These are phyloP conservation scores for Istiophorus platypterus DNA, from an alignment of 2,113 vertebrate species.

Conservation along the genomic window DNA sequence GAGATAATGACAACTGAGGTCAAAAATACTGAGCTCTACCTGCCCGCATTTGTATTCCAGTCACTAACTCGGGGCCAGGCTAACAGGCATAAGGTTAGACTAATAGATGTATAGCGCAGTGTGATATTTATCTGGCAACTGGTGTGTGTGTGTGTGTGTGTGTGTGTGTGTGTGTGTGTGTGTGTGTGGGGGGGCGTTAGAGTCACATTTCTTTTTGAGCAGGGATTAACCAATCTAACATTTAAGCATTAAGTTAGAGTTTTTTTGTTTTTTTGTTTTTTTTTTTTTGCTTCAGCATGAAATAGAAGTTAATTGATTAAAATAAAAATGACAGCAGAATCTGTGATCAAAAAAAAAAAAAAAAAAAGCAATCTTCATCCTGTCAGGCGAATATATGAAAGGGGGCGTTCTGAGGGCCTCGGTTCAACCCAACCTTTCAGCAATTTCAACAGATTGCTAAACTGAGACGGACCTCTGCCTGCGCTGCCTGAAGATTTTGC, in stretches of 20 bases:
- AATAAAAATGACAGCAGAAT: constrained; percentile 45
- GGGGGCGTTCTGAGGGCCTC: constrained; percentile 33
- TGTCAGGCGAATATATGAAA: constrained; percentile 31
- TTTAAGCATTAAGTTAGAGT: neutral
- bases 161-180: no score
- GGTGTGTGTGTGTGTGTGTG: no score
- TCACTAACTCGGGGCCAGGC: constrained; percentile 43
- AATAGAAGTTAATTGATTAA: constrained; percentile 13
- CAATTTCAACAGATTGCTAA: constrained; percentile 49
- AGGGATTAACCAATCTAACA: neutral
- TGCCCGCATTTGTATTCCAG: constrained; percentile 74
- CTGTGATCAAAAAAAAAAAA: neutral
- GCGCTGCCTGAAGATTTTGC: constrained; percentile 28
- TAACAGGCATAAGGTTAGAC: constrained; percentile 37
- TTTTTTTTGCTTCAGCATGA: neutral
- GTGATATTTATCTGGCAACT: constrained; percentile 53
- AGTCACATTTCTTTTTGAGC: neutral
- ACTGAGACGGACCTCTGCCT: constrained; percentile 18
- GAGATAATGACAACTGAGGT: constrained; percentile 76
- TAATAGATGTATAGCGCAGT: constrained; percentile 55
- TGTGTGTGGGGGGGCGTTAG: no score
- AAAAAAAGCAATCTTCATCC: constrained; percentile 31
- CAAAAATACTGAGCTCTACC: constrained; percentile 61
- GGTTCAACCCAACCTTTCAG: constrained; percentile 28
- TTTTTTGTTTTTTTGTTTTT: neutral